Conservation (phyloP, 2,888 invertebrate species). For the Eulithis prunata region DNA sequence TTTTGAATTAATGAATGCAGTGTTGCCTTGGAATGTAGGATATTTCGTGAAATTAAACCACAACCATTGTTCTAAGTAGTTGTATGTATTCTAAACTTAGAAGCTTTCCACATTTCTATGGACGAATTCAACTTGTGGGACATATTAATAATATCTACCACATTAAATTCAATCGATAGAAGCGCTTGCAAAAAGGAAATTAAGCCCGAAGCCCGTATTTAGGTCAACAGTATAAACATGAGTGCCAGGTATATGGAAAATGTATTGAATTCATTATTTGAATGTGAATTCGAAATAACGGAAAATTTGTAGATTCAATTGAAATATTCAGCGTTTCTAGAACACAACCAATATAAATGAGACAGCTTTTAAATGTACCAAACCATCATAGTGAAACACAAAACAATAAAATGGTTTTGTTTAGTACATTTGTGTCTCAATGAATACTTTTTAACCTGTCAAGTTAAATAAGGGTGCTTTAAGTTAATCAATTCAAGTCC, state of each 20-base stretch:
- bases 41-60: no score
- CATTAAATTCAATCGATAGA: constrained; percentile 3
- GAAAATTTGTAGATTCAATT: background rate
- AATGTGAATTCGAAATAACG: background rate
- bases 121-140: background rate
- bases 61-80: no score
- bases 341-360: background rate
- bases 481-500: background rate
- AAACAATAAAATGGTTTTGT: no score
- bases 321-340: no score
- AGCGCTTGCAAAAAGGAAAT: constrained; percentile 19
- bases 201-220: constrained; percentile 7
- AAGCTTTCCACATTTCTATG: background rate
- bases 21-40: no score
- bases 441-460: no score
- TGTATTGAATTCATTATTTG: constrained; percentile 1
- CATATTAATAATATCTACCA: background rate
- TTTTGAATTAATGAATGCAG: no score
- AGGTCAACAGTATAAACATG: constrained; percentile 12
- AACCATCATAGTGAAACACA: no score
- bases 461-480: background rate
- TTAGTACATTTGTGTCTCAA: no score
- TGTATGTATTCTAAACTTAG: no score
- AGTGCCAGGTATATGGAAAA: constrained; percentile 5
- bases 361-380: background rate